Base-by-base conservation (phyloP, 2,113 vertebrate species). In the Petrocephalus microphthalmus region DNA sequence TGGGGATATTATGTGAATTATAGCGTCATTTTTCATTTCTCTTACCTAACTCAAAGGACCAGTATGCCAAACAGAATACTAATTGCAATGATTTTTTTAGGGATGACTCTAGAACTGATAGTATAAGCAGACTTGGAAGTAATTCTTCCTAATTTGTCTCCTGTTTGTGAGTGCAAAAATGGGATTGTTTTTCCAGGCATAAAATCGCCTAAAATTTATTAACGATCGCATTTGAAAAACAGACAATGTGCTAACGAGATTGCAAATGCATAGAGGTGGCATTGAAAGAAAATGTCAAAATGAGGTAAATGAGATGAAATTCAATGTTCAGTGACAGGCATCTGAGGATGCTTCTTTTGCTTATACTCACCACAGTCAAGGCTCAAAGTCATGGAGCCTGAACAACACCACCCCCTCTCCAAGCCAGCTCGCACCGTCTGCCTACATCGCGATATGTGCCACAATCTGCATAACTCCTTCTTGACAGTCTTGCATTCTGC, bases 391-490 rank as follows among this genome's bases (percentile, higher is more conserved):
- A 74, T 13, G 1, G 13, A 7, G 13, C 29, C 13, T 6, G 29
- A n/a, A 17, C n/a, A 74, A 37, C 42, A 13, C 60, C 13, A 8
- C 49, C 67, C 49, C 37, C 87, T 10, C 87, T 17, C 19, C 13
- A 15, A 51, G 29, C 52, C 29, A 78, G 7, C 25, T 22, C 60
- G 1, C 5, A 74, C 84, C 51, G 11, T 87, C 57, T 47, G 19
- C 67, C 56, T 11, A 81, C 84, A 33, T 22, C 53, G 42, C 33
- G 42, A 53, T 57, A 64, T 67, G 0, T 33, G 0, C 10, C 60
- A 49, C 56, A 81, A 19, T 52, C 10, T 13, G 91, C 87, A 91
- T 91, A 89, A 60, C 84, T 93, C 71, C 88, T 91, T 11, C 67
- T 88, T 90, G 84, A 90, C 91, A 88, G 89, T 87, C 90, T 90